Evolutionary conservation across 2,113 vertebrate genomes (phyloP), one percentile per base, ranked within the genome.

Genomic region (Parotia lawesii): DNA sequence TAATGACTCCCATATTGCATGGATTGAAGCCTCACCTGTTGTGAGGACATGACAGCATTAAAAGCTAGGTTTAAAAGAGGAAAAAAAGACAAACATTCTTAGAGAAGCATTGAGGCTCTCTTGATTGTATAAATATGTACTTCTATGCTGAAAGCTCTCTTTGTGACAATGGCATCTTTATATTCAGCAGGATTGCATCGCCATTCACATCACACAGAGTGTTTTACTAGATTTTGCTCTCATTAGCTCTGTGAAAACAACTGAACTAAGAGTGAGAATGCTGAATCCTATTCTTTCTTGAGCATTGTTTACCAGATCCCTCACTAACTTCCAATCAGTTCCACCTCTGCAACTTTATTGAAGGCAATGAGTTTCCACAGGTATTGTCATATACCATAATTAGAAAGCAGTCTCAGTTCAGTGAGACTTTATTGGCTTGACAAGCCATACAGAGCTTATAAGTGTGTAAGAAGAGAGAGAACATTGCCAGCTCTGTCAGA

Each of bases 361-460:
- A 95, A 94, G 72, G 75, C 89, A 95, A 95, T 85, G 87, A 57
- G 61, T 93, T 95, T 95, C 85, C 92, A 93, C 88, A 95, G 90
- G 92, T 95, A 92, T 78, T 90, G 90, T 84, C 87, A 90, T 71
- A 86, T 24, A 67, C 76, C 67, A 38, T 92, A 95, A 94, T 95
- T 96, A 95, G 90, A 95, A 95, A 90, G 85, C 61, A 78, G 90
- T 90, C 90, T 96, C 90, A 91, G 73, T 88, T 97, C 92, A 95
- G 57, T 88, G 65, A 86, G 92, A 53, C 82, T 97, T 95, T 94
- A 95, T 95, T 91, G 87, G 91, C 90, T 86, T 93, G 44, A 93
- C 72, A 96, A 95, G 53, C 33, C 69, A 93, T 90, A 95, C 57
- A 81, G 54, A 61, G 67, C 53, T 80, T 78, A 0, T 38, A 86